Evolutionary conservation across 2,797 vertebrate species (phyloP), one percentile per base, ranked within the genome.

Genomic region (Coregonus suidteri): DNA sequence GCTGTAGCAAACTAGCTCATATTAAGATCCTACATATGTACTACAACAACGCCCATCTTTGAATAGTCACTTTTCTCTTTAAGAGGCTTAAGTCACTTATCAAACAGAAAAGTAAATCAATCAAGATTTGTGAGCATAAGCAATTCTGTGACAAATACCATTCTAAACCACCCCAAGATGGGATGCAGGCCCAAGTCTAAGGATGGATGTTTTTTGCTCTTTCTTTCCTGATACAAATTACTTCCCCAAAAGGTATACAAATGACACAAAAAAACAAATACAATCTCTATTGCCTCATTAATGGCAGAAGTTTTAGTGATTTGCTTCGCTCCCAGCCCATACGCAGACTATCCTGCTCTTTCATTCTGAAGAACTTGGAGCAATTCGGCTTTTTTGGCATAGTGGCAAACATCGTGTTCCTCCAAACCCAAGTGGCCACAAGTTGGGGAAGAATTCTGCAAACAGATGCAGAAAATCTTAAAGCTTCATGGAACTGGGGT

Each of bases 381-480:
- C 79, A 80, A 81, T 84, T 79, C 78, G 78, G 68, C 78, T 77
- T 72, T 75, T 86, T 82, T 84, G 76, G 84, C 80, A 6, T 81
- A 84, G 85, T 20, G 80, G 82, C 20, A 64, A 25, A 25, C 4
- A 64, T 11, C 0, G 2, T 65, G 66, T 79, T 80, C 75, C 53
- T 88, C 85, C 88, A 88, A 90, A 77, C 79, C 86, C 68, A 25
- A 35, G 34, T 78, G 74, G 89, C 90, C 89, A 90, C 88, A 90
- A 86, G 56, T 73, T 76, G 78, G 71, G 77, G 75, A 84, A 68
- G 70, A 69, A 73, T 91, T 91, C 84, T 90, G 88, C 90, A 79
- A 18, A 87, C 80, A 14, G 79, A 90, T 79, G 87, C 90, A 91
- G 78, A 92, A 90, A 68, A 88, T 67, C n/a, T 79, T 70, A 73